Conservation (phyloP, 2,888 invertebrate genomes). For the Agrilus mali region DNA sequence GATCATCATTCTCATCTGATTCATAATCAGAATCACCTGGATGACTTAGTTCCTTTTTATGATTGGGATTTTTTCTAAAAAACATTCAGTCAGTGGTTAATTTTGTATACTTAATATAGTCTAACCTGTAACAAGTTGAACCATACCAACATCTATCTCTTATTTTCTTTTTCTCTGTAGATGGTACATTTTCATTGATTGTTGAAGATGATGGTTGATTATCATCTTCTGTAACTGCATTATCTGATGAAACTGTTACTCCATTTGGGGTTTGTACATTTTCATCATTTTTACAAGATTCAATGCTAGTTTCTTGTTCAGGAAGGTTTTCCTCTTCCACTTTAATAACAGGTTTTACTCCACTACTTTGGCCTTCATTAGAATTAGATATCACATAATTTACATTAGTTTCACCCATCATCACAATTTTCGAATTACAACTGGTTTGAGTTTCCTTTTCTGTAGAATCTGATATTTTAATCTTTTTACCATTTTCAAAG, state of each 20-base stretch:
- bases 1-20: slow-evolving; percentile 26
- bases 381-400: slow-evolving; percentile 6
- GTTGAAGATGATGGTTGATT: slow-evolving; percentile 1
- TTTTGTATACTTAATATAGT: not conserved
- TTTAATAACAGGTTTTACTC: not conserved
- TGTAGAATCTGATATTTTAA: slow-evolving; percentile 1
- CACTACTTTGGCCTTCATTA: slow-evolving; percentile 4
- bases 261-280: not conserved
- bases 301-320: not conserved
- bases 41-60: slow-evolving; percentile 48
- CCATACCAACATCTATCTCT: slow-evolving; percentile 53
- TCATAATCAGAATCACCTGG: slow-evolving; percentile 50
- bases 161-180: slow-evolving; percentile 8
- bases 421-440: not conserved
- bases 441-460: slow-evolving; percentile 1
- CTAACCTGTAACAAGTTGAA: slow-evolving; percentile 47
- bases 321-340: not conserved
- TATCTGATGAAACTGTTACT: not conserved
- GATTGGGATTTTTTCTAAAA: slow-evolving; percentile 47
- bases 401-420: slow-evolving; percentile 2
- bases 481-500: not conserved
- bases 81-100: not conserved
- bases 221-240: not conserved
- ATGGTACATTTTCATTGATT: slow-evolving; percentile 7
- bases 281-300: slow-evolving; percentile 1